A percentile compares a stretch with the other conserved stretches of the same genome.
Conservation (phyloP, 2,888 invertebrate species). For the Trissonchulus latispiculum region DNA sequence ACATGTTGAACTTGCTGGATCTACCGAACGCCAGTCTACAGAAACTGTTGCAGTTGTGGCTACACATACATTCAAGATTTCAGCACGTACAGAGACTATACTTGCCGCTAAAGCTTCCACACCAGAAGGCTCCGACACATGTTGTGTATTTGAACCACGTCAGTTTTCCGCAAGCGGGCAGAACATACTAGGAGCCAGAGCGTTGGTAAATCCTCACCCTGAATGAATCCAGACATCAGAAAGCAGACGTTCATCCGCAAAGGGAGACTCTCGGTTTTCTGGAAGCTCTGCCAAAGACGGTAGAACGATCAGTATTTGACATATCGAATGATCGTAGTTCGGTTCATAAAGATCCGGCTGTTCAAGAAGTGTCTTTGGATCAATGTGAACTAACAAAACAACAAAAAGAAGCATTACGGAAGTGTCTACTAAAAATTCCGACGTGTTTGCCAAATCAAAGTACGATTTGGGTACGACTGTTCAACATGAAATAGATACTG, state of each 20-base stretch:
- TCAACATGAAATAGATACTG: neutral
- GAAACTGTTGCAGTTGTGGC: no score
- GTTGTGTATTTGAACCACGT: neutral
- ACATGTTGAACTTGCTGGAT: no score
- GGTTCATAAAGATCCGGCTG: no score
- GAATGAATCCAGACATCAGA: no score
- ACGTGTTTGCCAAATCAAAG: neutral
- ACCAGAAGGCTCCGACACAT: neutral
- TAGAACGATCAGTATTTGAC: no score
- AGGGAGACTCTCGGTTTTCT: no score
- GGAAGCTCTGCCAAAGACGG: no score
- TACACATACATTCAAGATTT: neutral
- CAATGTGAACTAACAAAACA: neutral
- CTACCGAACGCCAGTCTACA: no score
- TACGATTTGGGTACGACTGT: neutral
- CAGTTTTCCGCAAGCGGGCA: neutral
- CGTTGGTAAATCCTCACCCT: neutral
- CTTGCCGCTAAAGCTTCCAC: neutral
- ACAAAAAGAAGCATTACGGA: neutral
- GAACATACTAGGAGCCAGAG: neutral
- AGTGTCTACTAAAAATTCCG: neutral
- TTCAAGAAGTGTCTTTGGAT: no score
- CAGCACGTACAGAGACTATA: neutral
- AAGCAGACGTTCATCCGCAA: no score
- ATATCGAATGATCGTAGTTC: no score